These are phyloP conservation scores for Aphyosemion australe DNA, from an alignment of 2,113 vertebrate genomes.

Conservation along the genomic window DNA sequence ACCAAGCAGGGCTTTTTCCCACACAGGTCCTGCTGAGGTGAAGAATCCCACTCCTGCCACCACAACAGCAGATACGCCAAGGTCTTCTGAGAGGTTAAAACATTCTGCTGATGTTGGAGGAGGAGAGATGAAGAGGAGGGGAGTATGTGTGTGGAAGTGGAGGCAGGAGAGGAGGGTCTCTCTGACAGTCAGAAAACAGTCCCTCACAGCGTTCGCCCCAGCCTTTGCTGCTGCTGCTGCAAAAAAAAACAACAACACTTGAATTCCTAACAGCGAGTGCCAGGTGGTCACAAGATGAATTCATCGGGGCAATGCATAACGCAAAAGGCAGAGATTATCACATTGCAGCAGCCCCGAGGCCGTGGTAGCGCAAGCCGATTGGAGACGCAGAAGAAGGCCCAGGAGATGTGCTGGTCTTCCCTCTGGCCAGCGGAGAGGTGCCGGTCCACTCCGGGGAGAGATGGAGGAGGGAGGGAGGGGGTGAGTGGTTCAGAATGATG, in stretches of 20 bases:
- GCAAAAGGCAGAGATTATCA: constrained; percentile 77
- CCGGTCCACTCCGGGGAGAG: constrained; percentile 72
- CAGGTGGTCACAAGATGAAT: constrained; percentile 79
- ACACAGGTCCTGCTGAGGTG: constrained; percentile 76
- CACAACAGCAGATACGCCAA: constrained; percentile 69
- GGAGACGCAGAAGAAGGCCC: constrained; percentile 72
- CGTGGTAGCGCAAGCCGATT: constrained; percentile 70
- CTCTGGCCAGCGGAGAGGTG: constrained; percentile 71
- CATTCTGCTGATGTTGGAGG: constrained; percentile 72
- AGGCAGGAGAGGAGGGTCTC: constrained; percentile 55
- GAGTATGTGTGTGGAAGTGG: constrained; percentile 17
- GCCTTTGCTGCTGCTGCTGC: constrained; percentile 43
- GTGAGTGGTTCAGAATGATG: constrained; percentile 71
- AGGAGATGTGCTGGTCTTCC: constrained; percentile 71
- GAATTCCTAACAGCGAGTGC: constrained; percentile 73
- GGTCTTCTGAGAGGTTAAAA: constrained; percentile 75
- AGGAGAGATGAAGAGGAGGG: constrained; percentile 61
- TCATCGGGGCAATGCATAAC: constrained; percentile 75
- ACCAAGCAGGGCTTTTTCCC: constrained; percentile 71
- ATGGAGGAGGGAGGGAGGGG: constrained; percentile 62
- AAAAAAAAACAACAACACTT: constrained; percentile 62
- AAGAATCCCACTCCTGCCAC: constrained; percentile 77
- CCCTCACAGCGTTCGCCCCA: constrained; percentile 72
- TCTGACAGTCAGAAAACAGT: constrained; percentile 74
- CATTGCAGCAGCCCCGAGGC: constrained; percentile 68